Conservation (phyloP, 2,797 vertebrate genomes). For the Pantherophis vulpinus region DNA sequence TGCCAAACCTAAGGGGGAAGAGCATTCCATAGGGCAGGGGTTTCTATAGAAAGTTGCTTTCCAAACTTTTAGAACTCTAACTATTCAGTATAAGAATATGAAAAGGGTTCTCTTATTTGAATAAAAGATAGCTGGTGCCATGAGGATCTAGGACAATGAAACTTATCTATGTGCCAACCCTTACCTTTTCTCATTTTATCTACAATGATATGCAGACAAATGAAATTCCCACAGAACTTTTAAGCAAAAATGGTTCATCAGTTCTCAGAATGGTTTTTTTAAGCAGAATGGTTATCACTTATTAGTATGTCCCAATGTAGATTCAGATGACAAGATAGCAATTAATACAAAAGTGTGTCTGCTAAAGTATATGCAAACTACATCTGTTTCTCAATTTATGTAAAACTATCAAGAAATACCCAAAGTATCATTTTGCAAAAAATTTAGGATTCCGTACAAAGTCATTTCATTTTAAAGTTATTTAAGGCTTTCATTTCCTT, state of each 20-base stretch:
- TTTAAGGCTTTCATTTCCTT: slow-evolving; percentile 30
- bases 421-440: slow-evolving; percentile 3
- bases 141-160: background rate
- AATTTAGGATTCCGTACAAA: slow-evolving; percentile 17
- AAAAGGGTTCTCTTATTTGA: background rate
- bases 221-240: background rate
- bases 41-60: background rate
- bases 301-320: background rate
- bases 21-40: background rate
- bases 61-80: background rate
- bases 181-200: background rate
- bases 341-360: slow-evolving; percentile 5
- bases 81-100: background rate
- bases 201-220: background rate
- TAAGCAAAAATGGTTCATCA: background rate
- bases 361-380: background rate
- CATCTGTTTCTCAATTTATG: background rate
- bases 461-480: slow-evolving; percentile 1
- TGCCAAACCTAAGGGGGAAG: background rate
- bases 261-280: background rate
- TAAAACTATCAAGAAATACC: background rate
- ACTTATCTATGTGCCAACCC: background rate
- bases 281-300: background rate
- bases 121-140: background rate
- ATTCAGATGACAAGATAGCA: background rate